Evolutionary conservation across 2,797 vertebrate species (phyloP), one percentile per base, ranked within the genome.

Genomic region (Carapus acus): DNA sequence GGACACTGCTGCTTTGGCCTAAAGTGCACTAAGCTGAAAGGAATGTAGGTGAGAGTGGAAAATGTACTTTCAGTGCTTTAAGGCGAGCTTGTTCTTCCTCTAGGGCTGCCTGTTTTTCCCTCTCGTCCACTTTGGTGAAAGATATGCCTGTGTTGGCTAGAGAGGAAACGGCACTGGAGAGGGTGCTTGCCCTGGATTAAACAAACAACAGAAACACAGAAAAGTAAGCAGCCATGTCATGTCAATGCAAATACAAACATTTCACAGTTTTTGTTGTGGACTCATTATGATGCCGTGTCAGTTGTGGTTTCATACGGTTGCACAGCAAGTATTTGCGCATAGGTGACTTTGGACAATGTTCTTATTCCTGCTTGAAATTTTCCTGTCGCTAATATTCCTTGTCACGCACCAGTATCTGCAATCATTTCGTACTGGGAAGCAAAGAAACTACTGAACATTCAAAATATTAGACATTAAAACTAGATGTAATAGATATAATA

Each of bases 141-240:
- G 93, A 97, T 56, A 94, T 90, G 81, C 93, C 92, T 1, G 94
- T 97, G 80, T 90, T 97, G 74, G 94, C 93, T 70, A 97, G 84
- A 54, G 94, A 94, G 59, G 94, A 96, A 50, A 97, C 94, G 2
- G 94, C 93, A 40, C 89, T 94, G 82, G 92, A 96, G 74, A 97
- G 90, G 43, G 94, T 97, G 78, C 91, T 96, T 23, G 94, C 94
- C 85, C 94, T 96, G 59, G 49, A 61, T 40, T 17, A 42, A 9
- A 12, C n/a, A 27, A 39, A 55, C 37, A 51, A n/a, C 41, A 8
- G 68, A 16, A 59, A 45, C 7, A 16, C 8, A 18, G 15, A 24
- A 14, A 31, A 15, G 40, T 13, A 29, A 37, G 20, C 2, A 43
- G 45, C 8, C 4, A 38, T 17, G 19, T 27, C 36, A 71, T 11